Percentiles rank a stretch among this genome's conserved stretches.
Evolutionary conservation across 2,888 invertebrate genomes (phyloP).

Genomic region (Trisateles emortualis): DNA sequence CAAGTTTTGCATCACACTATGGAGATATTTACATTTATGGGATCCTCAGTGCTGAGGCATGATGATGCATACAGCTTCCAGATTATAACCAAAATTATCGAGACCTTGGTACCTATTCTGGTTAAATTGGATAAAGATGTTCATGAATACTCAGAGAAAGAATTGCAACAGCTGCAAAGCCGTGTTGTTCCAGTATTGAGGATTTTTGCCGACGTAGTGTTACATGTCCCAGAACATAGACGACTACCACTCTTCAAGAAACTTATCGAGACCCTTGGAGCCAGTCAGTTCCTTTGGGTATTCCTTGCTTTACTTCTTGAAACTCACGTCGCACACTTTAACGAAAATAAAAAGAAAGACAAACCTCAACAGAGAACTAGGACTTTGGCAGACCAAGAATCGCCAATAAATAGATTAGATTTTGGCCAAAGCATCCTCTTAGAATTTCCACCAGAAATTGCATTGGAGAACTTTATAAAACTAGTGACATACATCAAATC

Average conservation of each 20-base stretch:
- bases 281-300: conserved; percentile 89
- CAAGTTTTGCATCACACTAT: conserved; percentile 97
- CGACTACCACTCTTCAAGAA: conserved; percentile 93
- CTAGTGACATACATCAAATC: conserved; percentile 89
- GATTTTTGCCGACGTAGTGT: conserved; percentile 96
- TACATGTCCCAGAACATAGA: conserved; percentile 97
- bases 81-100: conserved; percentile 95
- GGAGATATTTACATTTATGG: conserved; percentile 99
- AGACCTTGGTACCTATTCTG: conserved; percentile 95
- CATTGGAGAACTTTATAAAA: conserved; percentile 89
- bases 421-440: conserved; percentile 89
- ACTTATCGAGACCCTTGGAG: conserved; percentile 90
- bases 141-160: conserved; percentile 68
- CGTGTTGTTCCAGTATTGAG: conserved; percentile 90
- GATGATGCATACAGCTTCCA: conserved; percentile 98
- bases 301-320: conserved; percentile 91
- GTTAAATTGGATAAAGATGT: conserved; percentile 81
- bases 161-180: conserved; percentile 73
- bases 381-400: conserved; percentile 74
- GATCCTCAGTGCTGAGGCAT: conserved; percentile 95
- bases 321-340: conserved; percentile 88
- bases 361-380: conserved; percentile 50
- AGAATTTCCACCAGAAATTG: conserved; percentile 88
- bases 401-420: conserved; percentile 87
- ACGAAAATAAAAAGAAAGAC: conserved; percentile 77